phyloP scores from a whole-genome alignment of 1,140 invertebrate genomes.

The Matsumurasca onukii region DNA sequence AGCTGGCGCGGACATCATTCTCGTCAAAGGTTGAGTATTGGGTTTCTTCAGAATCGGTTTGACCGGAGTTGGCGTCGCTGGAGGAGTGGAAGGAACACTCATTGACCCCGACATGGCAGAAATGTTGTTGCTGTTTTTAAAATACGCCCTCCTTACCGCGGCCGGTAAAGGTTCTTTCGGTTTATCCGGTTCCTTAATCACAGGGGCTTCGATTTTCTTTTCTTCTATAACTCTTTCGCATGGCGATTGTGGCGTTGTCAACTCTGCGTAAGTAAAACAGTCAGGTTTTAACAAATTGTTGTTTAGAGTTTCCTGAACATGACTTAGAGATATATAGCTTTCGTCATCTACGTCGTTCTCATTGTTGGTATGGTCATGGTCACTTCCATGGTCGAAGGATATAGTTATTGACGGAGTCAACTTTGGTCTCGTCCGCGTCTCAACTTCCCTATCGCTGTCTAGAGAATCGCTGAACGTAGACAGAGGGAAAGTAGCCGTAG shows the following conservation, averaged over 20 bases:
- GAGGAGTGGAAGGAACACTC: conserved; percentile 6
- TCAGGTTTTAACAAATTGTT: conserved; percentile 4
- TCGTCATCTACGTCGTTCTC: background rate
- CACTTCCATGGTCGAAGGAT: conserved; percentile 6
- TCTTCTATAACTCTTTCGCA: background rate
- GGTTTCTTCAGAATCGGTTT: conserved; percentile 17
- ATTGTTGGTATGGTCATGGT: conserved; percentile 12
- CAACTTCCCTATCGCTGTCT: background rate
- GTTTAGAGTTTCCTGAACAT: background rate
- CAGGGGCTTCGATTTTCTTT: conserved; percentile 10
- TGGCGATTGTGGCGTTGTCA: background rate
- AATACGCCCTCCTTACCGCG: conserved; percentile 30
- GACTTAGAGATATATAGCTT: background rate
- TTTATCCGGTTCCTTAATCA: conserved; percentile 10
- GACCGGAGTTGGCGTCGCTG: background rate
- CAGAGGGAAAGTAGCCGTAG: conserved; percentile 13
- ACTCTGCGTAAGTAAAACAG: background rate
- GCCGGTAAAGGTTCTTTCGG: conserved; percentile 25
- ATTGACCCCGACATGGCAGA: conserved; percentile 3
- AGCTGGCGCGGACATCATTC: conserved; percentile 34
- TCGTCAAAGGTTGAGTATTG: conserved; percentile 5
- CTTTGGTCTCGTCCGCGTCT: background rate
- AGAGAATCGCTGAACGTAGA: background rate
- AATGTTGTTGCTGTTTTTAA: conserved; percentile 26
- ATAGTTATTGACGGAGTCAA: conserved; percentile 18